A percentile compares a stretch with the other conserved stretches of the same genome.
Evolutionary conservation across 2,113 vertebrate species (phyloP).

Genomic region (Arenaria interpres): DNA sequence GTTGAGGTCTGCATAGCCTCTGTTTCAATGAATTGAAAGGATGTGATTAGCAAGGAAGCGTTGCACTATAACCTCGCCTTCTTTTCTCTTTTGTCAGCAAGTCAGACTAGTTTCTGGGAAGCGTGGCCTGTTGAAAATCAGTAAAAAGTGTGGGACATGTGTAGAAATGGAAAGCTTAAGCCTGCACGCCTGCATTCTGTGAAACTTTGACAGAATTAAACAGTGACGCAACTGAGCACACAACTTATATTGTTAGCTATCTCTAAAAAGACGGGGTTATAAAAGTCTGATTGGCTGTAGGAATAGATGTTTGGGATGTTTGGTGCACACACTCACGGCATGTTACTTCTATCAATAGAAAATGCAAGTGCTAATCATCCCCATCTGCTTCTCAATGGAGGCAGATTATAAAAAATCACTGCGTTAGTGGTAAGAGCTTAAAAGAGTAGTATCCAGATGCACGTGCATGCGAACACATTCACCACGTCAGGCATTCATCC

Average conservation of each 20-base stretch:
- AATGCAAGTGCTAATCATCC: background rate
- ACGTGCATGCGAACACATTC: background rate
- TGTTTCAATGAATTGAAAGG: background rate
- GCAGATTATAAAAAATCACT: background rate
- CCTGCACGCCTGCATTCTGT: background rate
- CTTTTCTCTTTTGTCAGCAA: background rate
- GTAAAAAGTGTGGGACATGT: background rate
- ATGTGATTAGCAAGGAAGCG: background rate
- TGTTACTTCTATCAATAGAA: background rate
- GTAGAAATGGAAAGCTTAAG: background rate
- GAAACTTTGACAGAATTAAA: background rate
- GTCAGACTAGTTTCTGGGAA: background rate
- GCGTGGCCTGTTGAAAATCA: background rate
- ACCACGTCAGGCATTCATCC: background rate
- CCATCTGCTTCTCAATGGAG: background rate
- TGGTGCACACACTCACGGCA: accelerated
- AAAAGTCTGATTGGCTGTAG: background rate
- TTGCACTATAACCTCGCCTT: background rate
- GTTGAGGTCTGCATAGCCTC: background rate
- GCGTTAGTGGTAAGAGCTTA: background rate
- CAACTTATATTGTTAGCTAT: background rate
- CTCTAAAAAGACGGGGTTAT: background rate
- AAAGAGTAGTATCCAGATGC: background rate
- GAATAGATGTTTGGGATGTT: background rate
- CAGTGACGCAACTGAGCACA: background rate